Evolutionary conservation across 2,888 invertebrate genomes (phyloP), one percentile per base, ranked within the genome.

Genomic region (Maniola hyperantus): DNA sequence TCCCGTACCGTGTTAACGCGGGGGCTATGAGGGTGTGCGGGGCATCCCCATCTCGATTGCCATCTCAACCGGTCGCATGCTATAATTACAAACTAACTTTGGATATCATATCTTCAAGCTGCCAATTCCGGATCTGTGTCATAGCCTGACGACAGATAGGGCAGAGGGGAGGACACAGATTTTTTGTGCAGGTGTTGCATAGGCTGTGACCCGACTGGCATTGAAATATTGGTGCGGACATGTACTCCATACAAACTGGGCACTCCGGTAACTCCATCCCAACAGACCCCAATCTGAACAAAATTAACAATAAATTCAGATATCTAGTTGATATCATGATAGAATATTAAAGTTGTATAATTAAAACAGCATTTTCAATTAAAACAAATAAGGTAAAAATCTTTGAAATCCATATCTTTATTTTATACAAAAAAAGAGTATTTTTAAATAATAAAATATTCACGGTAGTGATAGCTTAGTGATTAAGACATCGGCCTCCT

Each of bases 111-210:
- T 89, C 88, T 74, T 91, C 91, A 1, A 92, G 80, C 62, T 84
- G 82, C 84, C 86, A 87, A 75, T 90, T 92, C 72, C 91, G 81
- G 83, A 89, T 90, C 77, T 90, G 88, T 5, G 90, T 91, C 83
- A 92, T 89, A 1, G 80, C 67, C 72, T 88, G 83, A 13, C 91
- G 86, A 73, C 91, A 92, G 42, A 90, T 83, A 4, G 91, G 91
- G 68, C 91, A 92, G 33, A 79, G 75, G 0, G 89, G 83, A 10
- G 89, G 87, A 50, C 75, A 58, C 64, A 92, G 75, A 36, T 69
- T 79, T 44, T 71, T 73, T 2, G 88, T 89, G 73, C 91, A 91
- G 0, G 70, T 70, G 71, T 81, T 79, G 74, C 91, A 92, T 26
- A 92, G 77, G 68, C 91, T 91, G 74, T 92, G 91, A 4, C 91